These are phyloP conservation scores for Ophion ventricosus DNA, from an alignment of 2,888 invertebrate species.

Conservation along the genomic window DNA sequence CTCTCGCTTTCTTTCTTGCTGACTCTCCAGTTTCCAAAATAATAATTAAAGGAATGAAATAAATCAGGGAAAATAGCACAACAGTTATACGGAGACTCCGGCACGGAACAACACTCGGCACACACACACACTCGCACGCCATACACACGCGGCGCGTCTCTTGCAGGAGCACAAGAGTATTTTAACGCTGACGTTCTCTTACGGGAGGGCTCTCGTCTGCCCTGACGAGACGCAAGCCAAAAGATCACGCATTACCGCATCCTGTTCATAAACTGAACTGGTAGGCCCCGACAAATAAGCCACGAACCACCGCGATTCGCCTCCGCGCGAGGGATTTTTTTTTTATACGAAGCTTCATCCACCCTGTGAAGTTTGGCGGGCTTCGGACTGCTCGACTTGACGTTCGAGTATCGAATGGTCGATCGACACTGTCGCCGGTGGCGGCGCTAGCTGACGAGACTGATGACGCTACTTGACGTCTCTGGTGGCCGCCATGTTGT, in stretches of 20 bases:
- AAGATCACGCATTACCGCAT: constrained; percentile 77
- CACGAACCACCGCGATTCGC: constrained; percentile 43
- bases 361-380: constrained; percentile 19
- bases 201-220: constrained; percentile 69
- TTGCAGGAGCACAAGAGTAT: constrained; percentile 12
- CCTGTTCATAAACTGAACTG: constrained; percentile 69
- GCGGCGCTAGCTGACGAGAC: background rate
- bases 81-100: constrained; percentile 16
- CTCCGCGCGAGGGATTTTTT: constrained; percentile 18
- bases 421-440: background rate
- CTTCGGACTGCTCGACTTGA: background rate
- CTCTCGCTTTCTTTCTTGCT: background rate
- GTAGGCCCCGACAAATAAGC: constrained; percentile 41
- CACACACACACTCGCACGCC: constrained; percentile 10
- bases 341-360: constrained; percentile 11
- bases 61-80: constrained; percentile 4
- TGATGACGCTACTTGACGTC: background rate
- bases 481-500: too few relatives aligned
- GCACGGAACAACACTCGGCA: constrained; percentile 21
- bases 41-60: background rate
- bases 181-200: constrained; percentile 61
- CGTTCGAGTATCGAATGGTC: constrained; percentile 41
- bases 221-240: constrained; percentile 71
- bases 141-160: constrained; percentile 5
- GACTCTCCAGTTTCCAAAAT: background rate